These are phyloP conservation scores for Acrobasis suavella DNA, from an alignment of 2,888 invertebrate genomes.

Conservation along the genomic window DNA sequence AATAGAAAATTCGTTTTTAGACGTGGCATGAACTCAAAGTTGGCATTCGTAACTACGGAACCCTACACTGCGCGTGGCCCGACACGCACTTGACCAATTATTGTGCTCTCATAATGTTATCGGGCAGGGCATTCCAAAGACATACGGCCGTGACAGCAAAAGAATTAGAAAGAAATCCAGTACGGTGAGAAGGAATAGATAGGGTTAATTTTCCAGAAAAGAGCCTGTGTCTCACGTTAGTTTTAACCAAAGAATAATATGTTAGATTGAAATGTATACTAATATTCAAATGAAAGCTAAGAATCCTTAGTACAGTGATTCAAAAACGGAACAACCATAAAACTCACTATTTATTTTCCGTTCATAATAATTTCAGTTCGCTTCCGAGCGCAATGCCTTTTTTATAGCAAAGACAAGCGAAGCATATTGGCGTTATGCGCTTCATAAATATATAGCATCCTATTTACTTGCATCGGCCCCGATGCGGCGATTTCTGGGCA, in stretches of 20 bases:
- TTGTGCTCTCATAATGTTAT: too few relatives aligned
- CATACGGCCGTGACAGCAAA: too few relatives aligned
- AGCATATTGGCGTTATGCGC: conserved; percentile 15
- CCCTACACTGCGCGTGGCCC: too few relatives aligned
- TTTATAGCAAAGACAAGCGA: conserved; percentile 19
- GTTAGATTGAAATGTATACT: not conserved
- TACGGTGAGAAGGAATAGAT: too few relatives aligned
- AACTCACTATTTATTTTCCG: conserved; percentile 6
- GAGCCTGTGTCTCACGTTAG: too few relatives aligned
- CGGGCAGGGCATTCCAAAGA: too few relatives aligned
- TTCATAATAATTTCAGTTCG: conserved; percentile 15
- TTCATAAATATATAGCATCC: conserved; percentile 16
- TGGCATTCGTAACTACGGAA: too few relatives aligned
- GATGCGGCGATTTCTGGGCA: conserved; percentile 10
- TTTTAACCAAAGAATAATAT: not conserved
- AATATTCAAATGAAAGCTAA: not conserved
- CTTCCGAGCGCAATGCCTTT: conserved; percentile 6
- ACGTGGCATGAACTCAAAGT: too few relatives aligned
- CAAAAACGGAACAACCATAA: conserved; percentile 6
- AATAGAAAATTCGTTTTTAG: too few relatives aligned
- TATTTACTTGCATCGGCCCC: conserved; percentile 9
- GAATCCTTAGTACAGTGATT: not conserved
- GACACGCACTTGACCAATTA: too few relatives aligned
- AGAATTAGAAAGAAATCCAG: too few relatives aligned
- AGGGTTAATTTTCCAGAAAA: too few relatives aligned